phyloP scores from a whole-genome alignment of 2,888 invertebrate genomes.

The Anarsia innoxiella region DNA sequence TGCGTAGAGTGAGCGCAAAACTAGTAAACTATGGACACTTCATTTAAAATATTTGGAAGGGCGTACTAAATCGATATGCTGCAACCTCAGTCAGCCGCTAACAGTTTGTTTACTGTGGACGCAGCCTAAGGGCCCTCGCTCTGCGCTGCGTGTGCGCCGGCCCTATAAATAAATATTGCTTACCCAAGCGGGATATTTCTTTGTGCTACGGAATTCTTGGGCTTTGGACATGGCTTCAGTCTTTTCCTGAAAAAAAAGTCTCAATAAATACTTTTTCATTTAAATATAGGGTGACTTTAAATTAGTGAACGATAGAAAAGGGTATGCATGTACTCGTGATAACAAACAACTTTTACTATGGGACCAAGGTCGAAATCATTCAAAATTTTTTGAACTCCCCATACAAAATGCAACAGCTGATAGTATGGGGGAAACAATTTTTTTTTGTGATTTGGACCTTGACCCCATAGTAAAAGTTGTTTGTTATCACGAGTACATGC shows the following conservation, averaged over 20 bases:
- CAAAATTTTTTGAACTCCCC: too few species aligned
- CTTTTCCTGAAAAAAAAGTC: slow-evolving; percentile 76
- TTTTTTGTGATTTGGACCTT: too few species aligned
- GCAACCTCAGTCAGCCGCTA: not conserved
- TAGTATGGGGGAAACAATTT: not conserved
- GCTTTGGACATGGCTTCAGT: slow-evolving; percentile 84
- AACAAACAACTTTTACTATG: not conserved
- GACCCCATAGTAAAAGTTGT: too few species aligned
- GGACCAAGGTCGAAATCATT: too few species aligned
- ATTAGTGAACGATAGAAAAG: not conserved
- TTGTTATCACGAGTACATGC: too few species aligned
- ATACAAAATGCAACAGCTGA: not conserved
- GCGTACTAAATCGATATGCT: not conserved
- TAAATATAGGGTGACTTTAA: too few species aligned
- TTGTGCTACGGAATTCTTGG: slow-evolving; percentile 75
- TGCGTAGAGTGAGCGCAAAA: not conserved
- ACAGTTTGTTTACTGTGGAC: not conserved
- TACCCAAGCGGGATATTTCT: slow-evolving; percentile 87
- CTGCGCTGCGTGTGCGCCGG: too few species aligned
- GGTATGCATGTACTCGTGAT: slow-evolving; percentile 82
- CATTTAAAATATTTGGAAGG: too few species aligned
- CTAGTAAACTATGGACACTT: not conserved
- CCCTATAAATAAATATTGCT: slow-evolving; percentile 17
- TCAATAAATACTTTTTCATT: slow-evolving; percentile 2
- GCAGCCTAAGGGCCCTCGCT: not conserved